Base-by-base conservation (phyloP, 2,797 vertebrate genomes). In the Labeo calbasu region DNA sequence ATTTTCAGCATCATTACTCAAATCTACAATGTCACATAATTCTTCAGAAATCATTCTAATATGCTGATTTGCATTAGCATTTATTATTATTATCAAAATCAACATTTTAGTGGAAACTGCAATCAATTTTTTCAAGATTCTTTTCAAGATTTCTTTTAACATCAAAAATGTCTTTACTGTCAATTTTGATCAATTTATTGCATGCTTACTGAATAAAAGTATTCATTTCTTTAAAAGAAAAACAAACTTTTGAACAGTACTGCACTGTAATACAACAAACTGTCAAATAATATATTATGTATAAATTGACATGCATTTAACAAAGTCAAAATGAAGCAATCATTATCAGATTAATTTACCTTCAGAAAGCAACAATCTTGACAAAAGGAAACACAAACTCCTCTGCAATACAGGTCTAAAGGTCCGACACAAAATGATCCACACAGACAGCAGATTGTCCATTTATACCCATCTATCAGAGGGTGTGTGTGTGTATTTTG, bases 401-500 rank as follows among this genome's bases (percentile, higher is more conserved):
- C n/a, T 77, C 55, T 28, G 77, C 48, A 53, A 51, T 32, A 10
- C 23, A 21, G 23, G 36, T 81, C 66, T 25, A 46, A 70, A 28
- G 79, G 50, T 71, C 51, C 5, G 19, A 81, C 36, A 68, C 50
- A 48, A 55, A 43, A 25, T 59, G 66, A 57, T 23, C 66, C 66
- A 19, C 36, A 25, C 61, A 66, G 61, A 79, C 17, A 48, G 59
- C 32, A 70, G 66, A 81, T 43, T 57, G 66, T 40, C 32, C 36
- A 71, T 81, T 73, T 50, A 83, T 81, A 83, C 75, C 55, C 40
- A 59, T 83, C 72, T 81, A 69, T 70, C 57, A 77, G 65, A 77
- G 69, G 46, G 71, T 55, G 70, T 55, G 55, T 40, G 25, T 50
- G 75, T 71, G 84, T 83, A 65, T 81, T 80, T 25, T 85, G 71